Evolutionary conservation across 2,888 invertebrate species (phyloP), one percentile per base, ranked within the genome.

Genomic region (Andrena hattorfiana): DNA sequence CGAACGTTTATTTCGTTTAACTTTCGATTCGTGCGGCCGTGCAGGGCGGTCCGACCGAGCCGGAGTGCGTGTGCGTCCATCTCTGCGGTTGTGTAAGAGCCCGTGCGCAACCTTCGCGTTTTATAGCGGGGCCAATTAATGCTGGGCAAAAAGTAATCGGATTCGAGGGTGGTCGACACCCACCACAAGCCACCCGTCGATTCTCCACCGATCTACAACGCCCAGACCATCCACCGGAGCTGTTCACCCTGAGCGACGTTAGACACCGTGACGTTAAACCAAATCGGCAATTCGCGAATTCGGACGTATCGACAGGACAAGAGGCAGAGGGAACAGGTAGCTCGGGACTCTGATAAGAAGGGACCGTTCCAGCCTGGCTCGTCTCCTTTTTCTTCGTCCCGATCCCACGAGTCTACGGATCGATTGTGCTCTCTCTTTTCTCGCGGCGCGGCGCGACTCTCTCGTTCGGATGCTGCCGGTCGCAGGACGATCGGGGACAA

Each of bases 41-140:
- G 87, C 89, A 90, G 89, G 87, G 89, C 87, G 89, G 89, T 88
- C 83, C 77, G 84, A 85, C 83, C 74, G 83, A 76, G 72, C 60
- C 63, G 13, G 59, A 7, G 63, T 67, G 71, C 78, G 74, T 76
- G 75, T 66, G 75, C 64, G 70, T 60, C 30, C 35, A 54, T 42
- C 23, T 23, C 70, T 59, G 56, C 64, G 42, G 42, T n/a, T 62
- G 69, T 85, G 83, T 73, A 80, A 76, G 81, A 67, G 73, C 62
- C 80, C 81, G 82, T 81, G 81, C 67, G 84, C 72, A 75, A 78
- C 85, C 87, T 89, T 89, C 83, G 84, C 87, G 92, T 92, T 93
- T 93, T 93, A 92, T 92, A 92, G 90, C 90, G 86, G 89, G 90
- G 87, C 93, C 93, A 94, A 94, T 93, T 94, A 93, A 94, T 91